Evolutionary conservation across 2,888 invertebrate species (phyloP), one percentile per base, ranked within the genome.

Genomic region (Eupithecia dodoneata): DNA sequence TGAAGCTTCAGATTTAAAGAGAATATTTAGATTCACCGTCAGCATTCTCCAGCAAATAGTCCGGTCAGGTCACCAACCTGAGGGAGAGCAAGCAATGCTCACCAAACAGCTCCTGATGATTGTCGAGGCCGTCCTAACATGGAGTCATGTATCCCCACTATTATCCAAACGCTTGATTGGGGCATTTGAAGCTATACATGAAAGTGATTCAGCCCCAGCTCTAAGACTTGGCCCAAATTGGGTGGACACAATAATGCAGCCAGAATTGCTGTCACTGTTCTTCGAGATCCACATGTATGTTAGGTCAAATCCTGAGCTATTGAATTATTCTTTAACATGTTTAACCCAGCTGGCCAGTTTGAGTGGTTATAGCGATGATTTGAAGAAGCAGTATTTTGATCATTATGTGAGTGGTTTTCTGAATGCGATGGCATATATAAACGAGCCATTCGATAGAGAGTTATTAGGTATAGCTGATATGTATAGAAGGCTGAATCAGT

Each of bases 231-330:
- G 96, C 96, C 73, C 96, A 18, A 91, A 90, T 82, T 99, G 98
- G 98, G 95, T 96, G 77, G 97, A 97, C 80, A 96, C 97, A 0
- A 96, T 98, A 81, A 94, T 98, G 81, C 96, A 97, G 85, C 97
- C 97, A 3, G 96, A 96, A 80, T 93, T 98, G 18, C 90, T 98
- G 71, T 96, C 97, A n/a, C 90, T 98, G 63, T 97, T 98, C 93
- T 98, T 98, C 88, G 97, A 97, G 88, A 94, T 97, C 55, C 98
- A 98, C 90, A 96, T 97, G 96, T 97, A 97, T 93, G 97, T 98
- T 6, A 96, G 98, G 71, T 96, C 96, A 69, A 96, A 97, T 87
- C 96, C 97, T 42, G 96, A 97, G 69, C 94, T 98, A 84, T 96
- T 97, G 10, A 97, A 97, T 87, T 97, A 97, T 80, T 97, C 98